Evolutionary conservation across 2,113 vertebrate species (phyloP), one percentile per base, ranked within the genome.

Genomic region (Aix galericulata): DNA sequence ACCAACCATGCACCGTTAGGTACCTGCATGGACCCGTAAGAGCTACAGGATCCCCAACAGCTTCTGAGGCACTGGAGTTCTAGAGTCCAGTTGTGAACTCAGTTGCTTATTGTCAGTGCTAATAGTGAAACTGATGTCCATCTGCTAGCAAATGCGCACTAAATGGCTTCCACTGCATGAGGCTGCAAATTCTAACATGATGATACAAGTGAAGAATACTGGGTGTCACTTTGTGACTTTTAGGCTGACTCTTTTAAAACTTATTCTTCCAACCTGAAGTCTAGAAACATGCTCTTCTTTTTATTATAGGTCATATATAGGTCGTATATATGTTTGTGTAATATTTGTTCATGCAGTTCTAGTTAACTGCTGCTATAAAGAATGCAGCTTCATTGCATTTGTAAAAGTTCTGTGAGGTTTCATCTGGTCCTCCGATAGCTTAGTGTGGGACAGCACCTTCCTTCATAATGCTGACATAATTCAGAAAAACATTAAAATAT

Each of bases 391-490:
- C 52, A 34, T 27, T 71, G 15, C 62, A 46, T 31, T 42, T 86
- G 36, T 63, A 59, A 8, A 79, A 0, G 2, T 36, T 34, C 31
- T 63, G 27, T 53, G 26, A 18, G 3, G 36, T 72, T 90, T 72
- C 62, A 91, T 26, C 62, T 90, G 36, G 31, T 50, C 58, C 52
- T 75, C 58, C 48, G 26, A 0, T 7, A 68, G 10, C n/a, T 72
- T 52, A n/a, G 29, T 40, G 34, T 0, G 0, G 42, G 59, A 73
- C 5, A 55, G 38, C 18, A 76, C 48, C 52, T 68, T 82, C 31
- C 55, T 71, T 58, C 20, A 4, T n/a, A 58, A 75, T 5, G 13
- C n/a, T 55, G 44, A 52, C 8, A 6, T 32, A 56, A 26, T 32
- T 86, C 31, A 31, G 46, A 20, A 56, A 38, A 44, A n/a, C 23